These are phyloP conservation scores for Chrysina gloriosa DNA, from an alignment of 2,888 invertebrate species.

Conservation along the genomic window DNA sequence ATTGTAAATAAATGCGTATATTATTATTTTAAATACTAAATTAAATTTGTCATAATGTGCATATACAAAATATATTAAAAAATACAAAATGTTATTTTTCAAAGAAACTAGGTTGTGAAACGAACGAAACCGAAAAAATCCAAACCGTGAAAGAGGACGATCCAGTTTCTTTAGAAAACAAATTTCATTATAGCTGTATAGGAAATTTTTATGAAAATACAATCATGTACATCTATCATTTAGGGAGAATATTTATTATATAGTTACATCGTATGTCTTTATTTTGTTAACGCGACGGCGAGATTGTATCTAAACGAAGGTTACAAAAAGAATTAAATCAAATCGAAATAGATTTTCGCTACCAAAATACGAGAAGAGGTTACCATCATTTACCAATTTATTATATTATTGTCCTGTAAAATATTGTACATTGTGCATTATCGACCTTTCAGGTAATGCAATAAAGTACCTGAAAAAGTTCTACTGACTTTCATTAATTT, in stretches of 20 bases:
- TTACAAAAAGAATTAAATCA: slow-evolving; percentile 5
- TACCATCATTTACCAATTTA: slow-evolving; percentile 59
- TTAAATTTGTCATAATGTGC: slow-evolving; percentile 45
- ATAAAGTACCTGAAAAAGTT: slow-evolving; percentile 63
- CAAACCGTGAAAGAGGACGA: slow-evolving; percentile 1
- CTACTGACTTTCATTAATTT: slow-evolving; percentile 37
- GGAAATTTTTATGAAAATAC: slow-evolving; percentile 39
- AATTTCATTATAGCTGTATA: slow-evolving; percentile 32
- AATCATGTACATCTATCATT: slow-evolving; percentile 43
- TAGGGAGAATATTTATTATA: slow-evolving; percentile 45
- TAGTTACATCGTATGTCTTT: slow-evolving; percentile 40
- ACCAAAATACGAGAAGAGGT: slow-evolving; percentile 57
- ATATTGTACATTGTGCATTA: slow-evolving; percentile 62
- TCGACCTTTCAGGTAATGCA: slow-evolving; percentile 60
- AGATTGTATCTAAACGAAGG: slow-evolving; percentile 10
- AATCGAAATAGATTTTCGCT: slow-evolving; percentile 43
- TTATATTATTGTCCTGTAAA: slow-evolving; percentile 58
- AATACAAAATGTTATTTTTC: slow-evolving; percentile 31
- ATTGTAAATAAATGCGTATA: slow-evolving; percentile 50
- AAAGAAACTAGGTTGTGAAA: slow-evolving; percentile 11
- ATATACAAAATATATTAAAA: slow-evolving; percentile 39
- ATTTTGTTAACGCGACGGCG: slow-evolving; percentile 38
- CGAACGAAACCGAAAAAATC: slow-evolving; percentile 14
- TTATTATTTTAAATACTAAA: slow-evolving; percentile 47
- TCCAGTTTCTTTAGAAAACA: slow-evolving; percentile 24